Base-by-base conservation (phyloP, 2,113 vertebrate species). In the Zosterops borbonicus region DNA sequence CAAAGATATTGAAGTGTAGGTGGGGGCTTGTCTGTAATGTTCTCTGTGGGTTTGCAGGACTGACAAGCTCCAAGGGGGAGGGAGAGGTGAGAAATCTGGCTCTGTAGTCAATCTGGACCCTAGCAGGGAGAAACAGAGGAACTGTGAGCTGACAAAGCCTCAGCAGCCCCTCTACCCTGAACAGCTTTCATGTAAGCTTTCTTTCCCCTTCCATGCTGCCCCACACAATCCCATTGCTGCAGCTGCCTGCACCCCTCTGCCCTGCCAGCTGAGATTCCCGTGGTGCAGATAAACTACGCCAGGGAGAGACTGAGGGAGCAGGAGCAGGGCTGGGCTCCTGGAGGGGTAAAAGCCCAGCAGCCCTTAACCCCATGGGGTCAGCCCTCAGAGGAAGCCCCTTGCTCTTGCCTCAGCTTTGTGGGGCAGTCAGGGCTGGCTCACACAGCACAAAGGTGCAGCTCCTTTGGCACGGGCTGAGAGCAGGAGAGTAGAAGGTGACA, bases 211-310 rank as follows among this genome's bases (percentile, higher is more conserved):
- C 75, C 16, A 3, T 9, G 37, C 46, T 88, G 68, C 41, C 53
- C 59, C 63, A 27, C 53, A 25, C 47, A 55, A 27, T 17, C 53
- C 33, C n/a, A 21, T 16, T 4, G 14, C 74, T 90, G 69, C n/a
- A 42, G 31, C 88, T 50, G 31, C 2, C 83, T 39, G 28, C 13
- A 3, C 42, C 64, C 53, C 22, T 6, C 47, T 50, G 56, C 52
- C 64, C 44, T 56, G 24, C 39, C 65, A 35, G 74, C 46, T 0
- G 0, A 55, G 75, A 22, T n/a, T 21, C 27, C 28, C 0, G 0
- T 12, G 42, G 6, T 31, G 20, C 19, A 25, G 52, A 22, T 50
- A 16, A 53, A 14, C 10, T 2, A 1, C 6, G 9, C 77, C 74
- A 69, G 14, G 16, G 18, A 73, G 15, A 75, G 33, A 29, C 25